Conservation (phyloP, 1,140 invertebrate species). For the Drosophila melanica region DNA sequence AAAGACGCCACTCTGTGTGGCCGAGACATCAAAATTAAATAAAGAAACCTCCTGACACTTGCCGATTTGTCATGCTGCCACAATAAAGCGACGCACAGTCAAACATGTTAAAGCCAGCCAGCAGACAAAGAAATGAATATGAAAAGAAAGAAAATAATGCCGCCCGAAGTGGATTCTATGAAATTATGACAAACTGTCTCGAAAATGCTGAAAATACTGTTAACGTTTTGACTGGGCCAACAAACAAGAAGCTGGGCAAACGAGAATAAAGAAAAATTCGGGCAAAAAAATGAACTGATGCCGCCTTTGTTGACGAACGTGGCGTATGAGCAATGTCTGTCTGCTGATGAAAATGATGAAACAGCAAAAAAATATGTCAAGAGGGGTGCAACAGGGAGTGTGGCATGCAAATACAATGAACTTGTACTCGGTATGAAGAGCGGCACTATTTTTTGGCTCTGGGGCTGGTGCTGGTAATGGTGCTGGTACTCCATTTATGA, state of each 20-base stretch:
- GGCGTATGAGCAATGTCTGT: slow-evolving; percentile 81
- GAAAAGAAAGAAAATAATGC: slow-evolving; percentile 17
- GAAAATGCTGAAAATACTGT: slow-evolving; percentile 80
- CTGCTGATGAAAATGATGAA: slow-evolving; percentile 80
- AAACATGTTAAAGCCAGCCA: slow-evolving; percentile 20
- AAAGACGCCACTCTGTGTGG: slow-evolving; percentile 28
- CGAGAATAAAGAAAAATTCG: slow-evolving; percentile 26
- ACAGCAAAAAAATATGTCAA: slow-evolving; percentile 76
- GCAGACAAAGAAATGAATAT: slow-evolving; percentile 33
- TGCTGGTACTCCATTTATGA: slow-evolving; percentile 72
- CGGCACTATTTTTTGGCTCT: not conserved
- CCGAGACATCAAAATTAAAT: slow-evolving; percentile 64
- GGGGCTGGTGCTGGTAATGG: not conserved
- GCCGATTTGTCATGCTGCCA: slow-evolving; percentile 81
- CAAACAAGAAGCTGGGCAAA: slow-evolving; percentile 43
- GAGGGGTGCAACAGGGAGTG: not conserved
- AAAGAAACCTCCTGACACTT: slow-evolving; percentile 64
- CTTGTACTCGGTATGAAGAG: slow-evolving; percentile 48
- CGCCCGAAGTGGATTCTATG: slow-evolving; percentile 61
- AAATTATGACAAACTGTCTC: slow-evolving; percentile 82
- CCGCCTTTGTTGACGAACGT: slow-evolving; percentile 73
- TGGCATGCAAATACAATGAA: slow-evolving; percentile 78
- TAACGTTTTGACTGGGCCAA: slow-evolving; percentile 67
- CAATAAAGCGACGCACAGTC: slow-evolving; percentile 67
- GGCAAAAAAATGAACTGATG: slow-evolving; percentile 54